A percentile compares a stretch with the other conserved stretches of the same genome.
These are phyloP conservation scores for Pogonocherus hispidulus DNA, from an alignment of 2,888 invertebrate genomes.

Conservation along the genomic window DNA sequence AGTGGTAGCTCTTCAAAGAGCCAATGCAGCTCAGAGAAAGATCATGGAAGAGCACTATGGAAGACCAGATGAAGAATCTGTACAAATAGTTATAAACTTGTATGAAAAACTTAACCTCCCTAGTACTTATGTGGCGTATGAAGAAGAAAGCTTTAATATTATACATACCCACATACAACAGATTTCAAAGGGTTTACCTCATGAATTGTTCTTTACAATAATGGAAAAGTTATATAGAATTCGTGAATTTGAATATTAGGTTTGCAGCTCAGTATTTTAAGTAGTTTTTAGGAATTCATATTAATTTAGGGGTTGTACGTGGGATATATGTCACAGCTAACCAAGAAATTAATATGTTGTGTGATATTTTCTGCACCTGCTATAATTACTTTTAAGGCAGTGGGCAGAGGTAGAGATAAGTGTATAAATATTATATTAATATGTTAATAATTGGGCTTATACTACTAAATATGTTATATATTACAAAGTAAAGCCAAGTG, in stretches of 20 bases:
- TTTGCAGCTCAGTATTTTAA: neutral
- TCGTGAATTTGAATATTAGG: neutral
- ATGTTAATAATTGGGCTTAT: neutral
- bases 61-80: slow-evolving; percentile 75
- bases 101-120: slow-evolving; percentile 85
- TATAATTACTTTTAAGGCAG: neutral
- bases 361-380: slow-evolving; percentile 6
- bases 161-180: slow-evolving; percentile 88
- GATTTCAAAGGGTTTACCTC: slow-evolving; percentile 84
- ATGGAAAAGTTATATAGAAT: slow-evolving; percentile 82
- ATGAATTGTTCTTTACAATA: slow-evolving; percentile 85
- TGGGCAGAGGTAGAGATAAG: slow-evolving; percentile 2
- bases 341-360: neutral
- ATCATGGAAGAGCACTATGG: slow-evolving; percentile 86
- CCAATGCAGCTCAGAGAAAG: slow-evolving; percentile 78
- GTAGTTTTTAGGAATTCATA: slow-evolving; percentile 7
- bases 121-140: slow-evolving; percentile 83
- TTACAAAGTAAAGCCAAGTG: slow-evolving; percentile 12
- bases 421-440: slow-evolving; percentile 4
- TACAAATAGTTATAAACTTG: slow-evolving; percentile 79
- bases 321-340: neutral
- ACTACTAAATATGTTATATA: neutral
- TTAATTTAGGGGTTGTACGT: slow-evolving; percentile 1
- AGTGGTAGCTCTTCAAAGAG: slow-evolving; percentile 88
- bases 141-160: slow-evolving; percentile 86